Percentiles rank a stretch among this genome's conserved stretches.
phyloP scores from a whole-genome alignment of 2,797 vertebrate genomes.

The Scomberomorus guttatus region DNA sequence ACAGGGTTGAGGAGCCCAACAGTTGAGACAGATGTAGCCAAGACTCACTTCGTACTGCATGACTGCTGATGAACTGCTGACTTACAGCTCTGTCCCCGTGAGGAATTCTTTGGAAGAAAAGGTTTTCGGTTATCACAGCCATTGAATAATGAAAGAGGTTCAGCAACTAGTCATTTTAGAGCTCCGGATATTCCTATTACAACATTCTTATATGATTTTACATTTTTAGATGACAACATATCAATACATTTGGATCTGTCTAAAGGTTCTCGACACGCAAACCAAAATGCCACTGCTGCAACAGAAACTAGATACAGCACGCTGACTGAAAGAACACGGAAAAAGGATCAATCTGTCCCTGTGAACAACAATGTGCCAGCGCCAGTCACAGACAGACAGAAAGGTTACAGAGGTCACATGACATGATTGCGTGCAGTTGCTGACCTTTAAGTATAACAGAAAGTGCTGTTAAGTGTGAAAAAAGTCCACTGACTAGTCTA shows the following conservation, averaged over 20 bases:
- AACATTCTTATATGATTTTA: constrained; percentile 13
- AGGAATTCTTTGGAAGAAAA: constrained; percentile 21
- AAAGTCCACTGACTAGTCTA: background rate
- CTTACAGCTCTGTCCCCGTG: constrained; percentile 33
- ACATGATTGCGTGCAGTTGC: background rate
- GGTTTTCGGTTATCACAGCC: constrained; percentile 6
- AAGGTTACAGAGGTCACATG: constrained; percentile 5
- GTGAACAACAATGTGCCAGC: constrained; percentile 11
- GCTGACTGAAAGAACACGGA: constrained; percentile 18
- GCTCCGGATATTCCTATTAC: background rate
- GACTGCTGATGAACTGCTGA: constrained; percentile 57
- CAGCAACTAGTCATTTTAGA: constrained; percentile 11
- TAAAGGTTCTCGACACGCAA: background rate
- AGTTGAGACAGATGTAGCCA: constrained; percentile 51
- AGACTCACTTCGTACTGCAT: constrained; percentile 55
- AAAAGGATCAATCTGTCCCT: constrained; percentile 7
- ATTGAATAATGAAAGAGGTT: constrained; percentile 15
- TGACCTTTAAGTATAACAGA: background rate
- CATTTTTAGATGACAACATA: background rate
- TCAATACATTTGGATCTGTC: background rate
- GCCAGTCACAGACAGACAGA: background rate
- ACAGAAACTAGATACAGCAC: constrained; percentile 23
- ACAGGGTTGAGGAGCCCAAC: constrained; percentile 34
- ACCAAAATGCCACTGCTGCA: background rate
- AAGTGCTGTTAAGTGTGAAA: background rate